These are phyloP conservation scores for Aldrovandia affinis DNA, from an alignment of 2,797 vertebrate genomes.

Conservation along the genomic window DNA sequence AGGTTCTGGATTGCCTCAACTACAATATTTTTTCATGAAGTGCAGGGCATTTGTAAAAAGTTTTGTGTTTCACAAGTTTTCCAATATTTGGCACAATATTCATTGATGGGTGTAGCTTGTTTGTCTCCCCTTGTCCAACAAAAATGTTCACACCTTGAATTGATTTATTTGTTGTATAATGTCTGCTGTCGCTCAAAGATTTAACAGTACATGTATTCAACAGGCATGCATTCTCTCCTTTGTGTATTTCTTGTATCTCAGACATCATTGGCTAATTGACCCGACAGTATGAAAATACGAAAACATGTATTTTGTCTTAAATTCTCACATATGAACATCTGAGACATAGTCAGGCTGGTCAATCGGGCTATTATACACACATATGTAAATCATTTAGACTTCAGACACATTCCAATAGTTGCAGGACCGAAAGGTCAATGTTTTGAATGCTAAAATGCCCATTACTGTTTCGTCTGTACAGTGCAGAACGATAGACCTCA, in stretches of 20 bases:
- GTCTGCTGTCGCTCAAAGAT: too few species aligned
- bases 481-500: neutral
- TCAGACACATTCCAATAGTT: neutral
- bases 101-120: too few species aligned
- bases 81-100: neutral
- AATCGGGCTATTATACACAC: neutral
- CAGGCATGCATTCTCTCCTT: too few species aligned
- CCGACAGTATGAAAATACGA: neutral
- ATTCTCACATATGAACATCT: neutral
- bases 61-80: neutral
- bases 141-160: too few species aligned
- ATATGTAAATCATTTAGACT: neutral
- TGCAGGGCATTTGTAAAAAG: too few species aligned
- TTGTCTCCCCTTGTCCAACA: too few species aligned
- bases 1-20: neutral
- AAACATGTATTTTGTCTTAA: neutral
- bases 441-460: neutral
- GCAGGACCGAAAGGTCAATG: neutral
- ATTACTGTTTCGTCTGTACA: neutral
- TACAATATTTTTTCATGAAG: neutral
- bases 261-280: neutral
- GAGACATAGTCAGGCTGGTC: neutral
- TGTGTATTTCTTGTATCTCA: too few species aligned
- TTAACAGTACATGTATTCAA: too few species aligned
- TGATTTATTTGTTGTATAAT: too few species aligned